Evolutionary conservation across 2,888 invertebrate species (phyloP).

Genomic region (Timema cristinae): DNA sequence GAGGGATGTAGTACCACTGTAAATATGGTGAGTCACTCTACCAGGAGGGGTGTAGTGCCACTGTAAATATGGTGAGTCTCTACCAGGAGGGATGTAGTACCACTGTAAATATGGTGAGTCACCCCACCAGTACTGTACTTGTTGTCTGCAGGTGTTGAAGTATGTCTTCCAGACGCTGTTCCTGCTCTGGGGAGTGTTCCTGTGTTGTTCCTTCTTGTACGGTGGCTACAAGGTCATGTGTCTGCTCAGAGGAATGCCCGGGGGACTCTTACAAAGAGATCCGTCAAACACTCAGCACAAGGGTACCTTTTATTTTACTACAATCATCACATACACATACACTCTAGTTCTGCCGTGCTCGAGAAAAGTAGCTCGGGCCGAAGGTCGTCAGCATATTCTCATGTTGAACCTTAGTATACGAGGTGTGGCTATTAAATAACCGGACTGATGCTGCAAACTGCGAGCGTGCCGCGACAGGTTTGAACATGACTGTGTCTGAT

Average conservation of each 20-base stretch:
- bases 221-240: constrained; percentile 50
- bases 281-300: constrained; percentile 44
- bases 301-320: constrained; percentile 38
- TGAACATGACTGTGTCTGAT: too few relatives aligned
- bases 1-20: neutral
- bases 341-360: too few relatives aligned
- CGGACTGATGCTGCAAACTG: too few relatives aligned
- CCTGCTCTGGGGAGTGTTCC: constrained; percentile 51
- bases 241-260: constrained; percentile 46
- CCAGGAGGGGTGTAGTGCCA: neutral
- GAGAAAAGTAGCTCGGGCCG: too few relatives aligned
- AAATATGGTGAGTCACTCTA: constrained; percentile 33
- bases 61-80: constrained; percentile 33
- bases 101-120: too few relatives aligned
- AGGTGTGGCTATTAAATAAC: too few relatives aligned
- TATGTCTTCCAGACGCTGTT: constrained; percentile 52
- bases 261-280: constrained; percentile 44
- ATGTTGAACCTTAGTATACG: too few relatives aligned
- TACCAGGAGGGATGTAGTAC: neutral
- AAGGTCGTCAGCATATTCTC: too few relatives aligned
- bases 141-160: constrained; percentile 43
- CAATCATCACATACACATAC: too few relatives aligned
- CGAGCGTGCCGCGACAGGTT: too few relatives aligned
- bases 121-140: too few relatives aligned
- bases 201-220: constrained; percentile 53